Evolutionary conservation across 2,113 vertebrate genomes (phyloP), one percentile per base, ranked within the genome.

Genomic region (Xyliphius kryptos): DNA sequence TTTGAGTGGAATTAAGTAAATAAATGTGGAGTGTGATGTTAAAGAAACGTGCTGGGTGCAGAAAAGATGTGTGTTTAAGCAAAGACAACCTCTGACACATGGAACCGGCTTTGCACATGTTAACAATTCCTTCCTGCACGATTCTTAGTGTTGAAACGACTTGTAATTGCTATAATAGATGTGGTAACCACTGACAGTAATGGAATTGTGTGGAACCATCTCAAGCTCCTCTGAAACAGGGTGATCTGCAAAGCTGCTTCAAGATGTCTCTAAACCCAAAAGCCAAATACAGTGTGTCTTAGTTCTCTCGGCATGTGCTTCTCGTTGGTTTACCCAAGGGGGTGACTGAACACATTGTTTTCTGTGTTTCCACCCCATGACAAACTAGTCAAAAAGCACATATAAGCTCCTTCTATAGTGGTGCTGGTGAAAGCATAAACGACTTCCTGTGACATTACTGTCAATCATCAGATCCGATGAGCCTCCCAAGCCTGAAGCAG

Each of bases 391-490:
- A 86, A 80, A 84, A 81, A 77, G 77, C n/a, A 56, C 76, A 73
- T 82, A 79, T 81, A 81, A 71, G 75, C 82, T 78, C 84, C 79
- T 78, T 87, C 81, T 80, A 80, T 82, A 80, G 79, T 69, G 75
- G 80, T 79, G 77, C 77, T 78, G 79, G 74, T 85, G 77, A 82
- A 82, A 82, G 61, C 80, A 81, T n/a, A 86, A 87, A 86, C 85
- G 77, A 85, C 86, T 87, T 88, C 86, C 83, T 86, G 86, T 86
- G 83, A 86, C 87, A 87, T 84, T 86, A 79, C 74, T 82, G 83
- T 86, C 83, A 78, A 81, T 88, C 84, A 84, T 76, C 82, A 77
- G 71, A 68, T 69, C 69, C 60, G 70, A 80, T 78, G 77, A 77
- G 81, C 81, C 75, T 81, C 72, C 59, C 61, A 65, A 68, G 71